Evolutionary conservation across 2,888 invertebrate genomes (phyloP), one percentile per base, ranked within the genome.

Genomic region (Acrocera orbiculus): DNA sequence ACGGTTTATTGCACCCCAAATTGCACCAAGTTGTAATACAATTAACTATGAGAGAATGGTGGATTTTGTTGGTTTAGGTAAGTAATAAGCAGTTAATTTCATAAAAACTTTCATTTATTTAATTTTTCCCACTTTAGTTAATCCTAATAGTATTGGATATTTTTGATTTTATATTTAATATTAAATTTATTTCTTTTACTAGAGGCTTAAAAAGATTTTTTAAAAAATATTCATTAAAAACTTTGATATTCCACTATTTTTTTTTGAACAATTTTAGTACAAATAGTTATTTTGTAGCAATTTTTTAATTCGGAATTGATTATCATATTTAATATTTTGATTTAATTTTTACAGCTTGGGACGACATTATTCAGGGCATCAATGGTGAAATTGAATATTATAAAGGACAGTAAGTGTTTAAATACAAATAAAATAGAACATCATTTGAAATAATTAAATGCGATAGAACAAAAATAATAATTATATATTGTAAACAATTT

Each of bases 281-380:
- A n/a, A n/a, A n/a, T n/a, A n/a, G n/a, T n/a, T n/a, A n/a, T n/a
- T n/a, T n/a, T n/a, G n/a, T n/a, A n/a, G n/a, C n/a, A n/a, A n/a
- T n/a, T n/a, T n/a, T n/a, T n/a, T n/a, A n/a, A n/a, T n/a, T n/a
- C n/a, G n/a, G n/a, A n/a, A n/a, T n/a, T n/a, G n/a, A n/a, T n/a
- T n/a, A n/a, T n/a, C n/a, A n/a, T n/a, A n/a, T 23, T 30, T 8
- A n/a, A 25, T 37, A 28, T 23, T 25, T 28, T 35, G 34, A 24
- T n/a, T 46, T 45, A 45, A 40, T 45, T 46, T 43, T 65, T 65
- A 31, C 66, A 81, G 80, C 79, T 36, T 81, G 80, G 80, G 74
- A 76, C 47, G 78, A 77, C 49, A 67, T 76, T 49, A 66, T 67
- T 30, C 63, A 63, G 41, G 64, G 64, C 43, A 64, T 65, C 49